Evolutionary conservation across 1,140 invertebrate species (phyloP).

Genomic region (Drosophila melanica): DNA sequence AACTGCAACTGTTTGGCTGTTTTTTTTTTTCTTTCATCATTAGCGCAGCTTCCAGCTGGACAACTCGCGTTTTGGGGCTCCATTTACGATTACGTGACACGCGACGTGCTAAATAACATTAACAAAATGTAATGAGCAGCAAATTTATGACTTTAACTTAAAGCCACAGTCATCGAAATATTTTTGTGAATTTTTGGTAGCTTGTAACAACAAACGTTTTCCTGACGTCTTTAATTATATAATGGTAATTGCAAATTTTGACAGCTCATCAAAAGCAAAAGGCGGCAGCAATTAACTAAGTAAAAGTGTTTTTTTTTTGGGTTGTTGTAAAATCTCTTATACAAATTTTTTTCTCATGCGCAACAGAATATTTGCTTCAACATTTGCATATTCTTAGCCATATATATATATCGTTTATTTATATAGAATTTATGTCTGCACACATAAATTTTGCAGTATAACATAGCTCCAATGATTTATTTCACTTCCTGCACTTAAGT

Average conservation of each 20-base stretch:
- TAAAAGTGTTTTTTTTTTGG: conserved; percentile 21
- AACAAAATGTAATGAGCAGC: conserved; percentile 61
- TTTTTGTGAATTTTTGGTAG: conserved; percentile 21
- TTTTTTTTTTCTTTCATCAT: conserved; percentile 30
- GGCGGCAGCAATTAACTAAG: conserved; percentile 7
- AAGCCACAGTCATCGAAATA: conserved; percentile 45
- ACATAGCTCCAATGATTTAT: conserved; percentile 21
- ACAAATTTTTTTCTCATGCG: background rate
- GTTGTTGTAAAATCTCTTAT: conserved; percentile 7
- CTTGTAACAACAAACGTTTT: conserved; percentile 2
- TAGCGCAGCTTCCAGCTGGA: conserved; percentile 40
- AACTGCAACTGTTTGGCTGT: conserved; percentile 9
- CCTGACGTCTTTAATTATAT: conserved; percentile 56
- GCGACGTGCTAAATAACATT: conserved; percentile 63
- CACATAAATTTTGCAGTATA: conserved; percentile 21
- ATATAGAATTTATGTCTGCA: background rate
- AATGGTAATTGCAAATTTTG: conserved; percentile 59
- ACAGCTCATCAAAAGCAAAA: conserved; percentile 51
- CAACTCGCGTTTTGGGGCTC: conserved; percentile 30
- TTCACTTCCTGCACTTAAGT: conserved; percentile 20
- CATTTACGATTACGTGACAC: conserved; percentile 72
- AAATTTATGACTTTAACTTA: conserved; percentile 60
- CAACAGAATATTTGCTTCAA: background rate
- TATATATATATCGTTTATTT: too few species aligned
- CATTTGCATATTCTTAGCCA: too few species aligned